Conservation (phyloP, 2,113 vertebrate species). For the Hemiscyllium ocellatum region DNA sequence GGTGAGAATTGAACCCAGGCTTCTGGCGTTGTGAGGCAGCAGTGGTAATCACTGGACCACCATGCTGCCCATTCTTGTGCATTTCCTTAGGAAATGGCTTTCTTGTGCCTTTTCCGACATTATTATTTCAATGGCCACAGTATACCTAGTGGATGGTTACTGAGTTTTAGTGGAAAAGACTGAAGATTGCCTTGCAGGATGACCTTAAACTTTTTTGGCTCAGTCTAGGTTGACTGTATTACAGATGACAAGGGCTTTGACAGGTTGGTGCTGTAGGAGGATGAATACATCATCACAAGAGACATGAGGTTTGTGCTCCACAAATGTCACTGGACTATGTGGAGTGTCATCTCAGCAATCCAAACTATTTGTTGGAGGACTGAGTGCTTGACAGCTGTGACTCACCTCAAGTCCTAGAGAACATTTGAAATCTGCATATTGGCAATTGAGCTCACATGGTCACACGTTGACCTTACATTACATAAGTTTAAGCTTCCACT, state of each 20-base stretch:
- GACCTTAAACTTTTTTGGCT: neutral
- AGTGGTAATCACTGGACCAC: too few relatives aligned
- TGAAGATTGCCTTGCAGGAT: neutral
- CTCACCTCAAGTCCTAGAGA: neutral
- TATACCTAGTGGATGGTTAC: neutral
- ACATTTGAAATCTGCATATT: neutral
- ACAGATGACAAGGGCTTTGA: neutral
- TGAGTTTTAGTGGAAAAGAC: neutral
- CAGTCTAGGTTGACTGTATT: neutral
- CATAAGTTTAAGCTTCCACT: neutral
- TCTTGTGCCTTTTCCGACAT: neutral
- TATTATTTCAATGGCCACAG: neutral
- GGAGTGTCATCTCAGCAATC: neutral
- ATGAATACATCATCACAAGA: neutral
- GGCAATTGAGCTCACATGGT: neutral
- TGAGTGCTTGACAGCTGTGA: neutral
- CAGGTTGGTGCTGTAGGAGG: neutral
- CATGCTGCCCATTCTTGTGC: neutral
- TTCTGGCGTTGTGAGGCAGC: too few relatives aligned
- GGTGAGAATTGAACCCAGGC: too few relatives aligned
- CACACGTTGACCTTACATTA: neutral
- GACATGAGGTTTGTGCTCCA: neutral
- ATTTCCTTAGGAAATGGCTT: neutral
- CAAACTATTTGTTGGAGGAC: neutral
- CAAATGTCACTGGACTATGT: neutral